Conservation (phyloP, 2,888 invertebrate species). For the Macrosiphum euphorbiae region DNA sequence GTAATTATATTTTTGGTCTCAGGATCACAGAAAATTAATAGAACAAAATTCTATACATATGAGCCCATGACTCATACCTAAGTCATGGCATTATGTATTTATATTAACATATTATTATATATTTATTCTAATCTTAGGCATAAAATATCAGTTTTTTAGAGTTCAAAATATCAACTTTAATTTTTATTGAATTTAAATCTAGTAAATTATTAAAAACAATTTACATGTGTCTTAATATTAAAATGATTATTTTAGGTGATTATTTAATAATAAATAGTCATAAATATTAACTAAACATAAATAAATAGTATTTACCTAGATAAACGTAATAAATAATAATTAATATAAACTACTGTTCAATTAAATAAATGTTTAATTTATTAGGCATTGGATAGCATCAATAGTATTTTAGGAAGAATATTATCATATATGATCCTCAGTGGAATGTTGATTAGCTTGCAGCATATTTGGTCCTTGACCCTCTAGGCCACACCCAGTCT, state of each 20-base stretch:
- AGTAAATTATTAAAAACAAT: background rate
- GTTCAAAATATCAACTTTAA: background rate
- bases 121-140: background rate
- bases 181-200: background rate
- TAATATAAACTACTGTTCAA: background rate
- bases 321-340: background rate
- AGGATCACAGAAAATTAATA: background rate
- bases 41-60: background rate
- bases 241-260: background rate
- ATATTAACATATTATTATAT: background rate
- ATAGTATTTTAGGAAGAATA: slow-evolving; percentile 52
- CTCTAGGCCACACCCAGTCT: slow-evolving; percentile 61
- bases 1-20: background rate
- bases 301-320: background rate
- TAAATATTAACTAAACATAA: background rate
- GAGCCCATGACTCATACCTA: background rate
- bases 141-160: background rate
- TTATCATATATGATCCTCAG: slow-evolving; percentile 36
- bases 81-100: background rate
- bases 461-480: slow-evolving; percentile 65
- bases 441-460: slow-evolving; percentile 63
- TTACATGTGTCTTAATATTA: background rate
- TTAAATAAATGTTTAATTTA: background rate
- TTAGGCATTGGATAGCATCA: background rate
- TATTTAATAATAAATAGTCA: background rate